A percentile compares a stretch with the other conserved stretches of the same genome.
Conservation (phyloP, 2,888 invertebrate species). For the Drosophila seclusa region DNA sequence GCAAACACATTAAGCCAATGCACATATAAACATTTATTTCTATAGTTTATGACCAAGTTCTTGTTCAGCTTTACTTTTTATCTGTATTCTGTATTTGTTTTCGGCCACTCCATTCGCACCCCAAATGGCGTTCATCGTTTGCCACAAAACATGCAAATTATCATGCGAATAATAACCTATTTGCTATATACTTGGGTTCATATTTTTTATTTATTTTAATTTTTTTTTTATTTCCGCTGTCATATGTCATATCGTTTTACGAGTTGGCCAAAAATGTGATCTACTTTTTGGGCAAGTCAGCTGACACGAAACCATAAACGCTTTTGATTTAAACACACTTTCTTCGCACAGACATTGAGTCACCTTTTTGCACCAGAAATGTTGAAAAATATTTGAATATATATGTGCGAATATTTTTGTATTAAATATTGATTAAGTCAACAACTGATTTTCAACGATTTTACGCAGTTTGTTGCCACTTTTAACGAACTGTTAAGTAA, state of each 20-base stretch:
- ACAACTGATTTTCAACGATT: conserved; percentile 31
- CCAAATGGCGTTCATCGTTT: conserved; percentile 18
- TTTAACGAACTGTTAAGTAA: conserved; percentile 57
- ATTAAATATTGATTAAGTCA: conserved; percentile 10
- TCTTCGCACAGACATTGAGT: conserved; percentile 13
- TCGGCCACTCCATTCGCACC: conserved; percentile 46
- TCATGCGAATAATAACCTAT: conserved; percentile 24
- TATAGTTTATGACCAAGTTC: conserved; percentile 9
- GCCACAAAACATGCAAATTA: conserved; percentile 36
- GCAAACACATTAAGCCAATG: conserved; percentile 13
- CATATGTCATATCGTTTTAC: conserved; percentile 38
- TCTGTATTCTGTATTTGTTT: conserved; percentile 12
- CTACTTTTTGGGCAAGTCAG: conserved; percentile 38
- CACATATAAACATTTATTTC: conserved; percentile 12
- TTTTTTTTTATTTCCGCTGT: conserved; percentile 23
- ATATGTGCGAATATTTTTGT: not conserved
- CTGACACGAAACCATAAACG: conserved; percentile 25
- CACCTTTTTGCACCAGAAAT: conserved; percentile 5
- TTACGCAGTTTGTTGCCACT: conserved; percentile 52
- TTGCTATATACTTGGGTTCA: conserved; percentile 20
- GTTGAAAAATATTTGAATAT: not conserved
- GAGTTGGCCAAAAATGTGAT: conserved; percentile 27
- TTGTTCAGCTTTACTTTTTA: not conserved
- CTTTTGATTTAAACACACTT: conserved; percentile 17
- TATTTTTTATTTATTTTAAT: conserved; percentile 15